Base-by-base conservation (phyloP, 1,140 invertebrate genomes). In the Orussus abietinus region DNA sequence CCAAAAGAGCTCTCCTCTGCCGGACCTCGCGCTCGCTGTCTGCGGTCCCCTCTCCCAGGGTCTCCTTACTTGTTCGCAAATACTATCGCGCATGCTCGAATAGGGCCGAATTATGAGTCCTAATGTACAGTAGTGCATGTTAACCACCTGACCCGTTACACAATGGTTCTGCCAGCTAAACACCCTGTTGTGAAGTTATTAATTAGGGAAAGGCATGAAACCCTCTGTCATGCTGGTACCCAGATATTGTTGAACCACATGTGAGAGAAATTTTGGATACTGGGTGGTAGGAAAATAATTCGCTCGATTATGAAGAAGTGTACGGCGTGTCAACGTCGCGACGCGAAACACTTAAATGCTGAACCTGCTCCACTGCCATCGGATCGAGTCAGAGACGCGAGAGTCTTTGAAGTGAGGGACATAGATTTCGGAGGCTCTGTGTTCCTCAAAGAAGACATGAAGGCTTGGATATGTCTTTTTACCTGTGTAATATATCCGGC, bases 341-440 rank as follows among this genome's bases (percentile, higher is more conserved):
- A 22, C 1, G 9, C 21, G 7, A 19, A 15, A 5, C 30, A 6
- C 6, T 6, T 6, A 7, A 25, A 6, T n/a, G 6, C 22, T 7
- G 22, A 7, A 7, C n/a, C 22, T 7, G 22, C 33, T 5, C 7
- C 33, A 11, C 34, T 65, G 11, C 61, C 62, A 15, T n/a, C 38
- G 14, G 47, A 61, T 21, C 13, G 61, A 26, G 53, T 65, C 1
- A 39, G 46, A 18, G 55, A 58, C 30, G 49, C 55, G 9, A 18
- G 28, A 7, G 39, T 47, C 3, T 67, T 68, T 44, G 50, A 67
- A 47, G 42, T 64, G 1, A 50, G 38, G 5, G 64, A 62, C 4
- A 44, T 66, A 9, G 62, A 68, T 38, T 42, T 66, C 7, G 59
- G 57, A 4, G 62, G 59, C 1, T 62, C 59, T 4, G 14, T 68